Evolutionary conservation across 92 coral and sea anemone genomes (phyloP), one percentile per base, ranked within the genome.

Genomic region (Zoanthus solanderi): DNA sequence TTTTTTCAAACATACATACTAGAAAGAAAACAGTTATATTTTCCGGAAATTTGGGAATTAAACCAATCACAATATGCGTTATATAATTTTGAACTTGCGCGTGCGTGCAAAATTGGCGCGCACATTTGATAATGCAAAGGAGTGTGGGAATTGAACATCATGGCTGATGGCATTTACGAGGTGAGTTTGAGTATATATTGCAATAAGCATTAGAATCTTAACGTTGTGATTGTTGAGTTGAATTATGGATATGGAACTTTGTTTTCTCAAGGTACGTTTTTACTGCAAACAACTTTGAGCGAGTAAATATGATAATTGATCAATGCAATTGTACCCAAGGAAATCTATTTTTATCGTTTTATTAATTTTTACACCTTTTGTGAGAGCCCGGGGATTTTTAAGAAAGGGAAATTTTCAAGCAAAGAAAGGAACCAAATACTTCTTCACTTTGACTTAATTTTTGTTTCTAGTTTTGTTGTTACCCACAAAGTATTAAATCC

Each of bases 101-200:
- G 90, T 91, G 98, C 94, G 96, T 83, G 78, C 29, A 75, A 23
- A 86, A 92, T 95, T 97, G 97, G 98, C 99, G 99, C 98, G 99
- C 96, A 92, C 90, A 91, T 97, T 97, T 91, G 92, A 90, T 87
- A 91, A 90, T 89, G 94, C 92, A 91, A 81, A 83, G 94, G 89
- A 88, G 85, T 72, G 79, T 87, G 90, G 94, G 97, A 90, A 92
- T 76, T 83, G 86, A 92, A 96, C 92, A 92, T 87, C 98, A 97
- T 97, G 99, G 99, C 99, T 92, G 98, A 93, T 93, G 95, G 95
- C 72, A 89, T 93, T 71, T 97, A 95, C 88, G 98, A 97, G 98
- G 99, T 97, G 58, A 87, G 98, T 57, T 9, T 13, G 32, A 66
- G 30, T 18, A 46, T 18, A 46, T 13, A 63, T 12, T 66, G 63